Evolutionary conservation across 2,888 invertebrate species (phyloP).

Genomic region (Cheilosia vernalis): DNA sequence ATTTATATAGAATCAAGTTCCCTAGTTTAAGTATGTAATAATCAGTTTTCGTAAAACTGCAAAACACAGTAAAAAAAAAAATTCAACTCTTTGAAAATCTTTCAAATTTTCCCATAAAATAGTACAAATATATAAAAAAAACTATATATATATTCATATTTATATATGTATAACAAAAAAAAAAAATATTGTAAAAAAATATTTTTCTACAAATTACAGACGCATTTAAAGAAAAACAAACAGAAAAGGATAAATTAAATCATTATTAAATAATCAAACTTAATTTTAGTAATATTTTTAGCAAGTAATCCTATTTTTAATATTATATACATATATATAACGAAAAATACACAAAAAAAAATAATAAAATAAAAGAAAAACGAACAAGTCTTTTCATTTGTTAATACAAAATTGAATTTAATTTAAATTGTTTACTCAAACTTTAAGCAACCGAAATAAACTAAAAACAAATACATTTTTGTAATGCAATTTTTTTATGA

Average conservation of each 20-base stretch:
- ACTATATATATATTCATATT: slow-evolving; percentile 27
- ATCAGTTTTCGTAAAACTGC: too few relatives aligned
- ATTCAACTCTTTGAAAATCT: slow-evolving; percentile 3
- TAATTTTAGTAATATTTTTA: slow-evolving; percentile 72
- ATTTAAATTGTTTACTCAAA: slow-evolving; percentile 23
- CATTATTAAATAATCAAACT: slow-evolving; percentile 73
- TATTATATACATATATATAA: slow-evolving; percentile 26
- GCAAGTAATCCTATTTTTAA: slow-evolving; percentile 68
- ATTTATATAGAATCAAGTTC: slow-evolving; percentile 11
- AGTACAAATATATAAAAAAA: slow-evolving; percentile 69
- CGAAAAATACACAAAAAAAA: slow-evolving; percentile 47
- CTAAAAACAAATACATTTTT: slow-evolving; percentile 47
- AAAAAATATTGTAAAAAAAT: slow-evolving; percentile 68
- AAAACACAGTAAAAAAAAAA: background rate
- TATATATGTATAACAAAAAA: slow-evolving; percentile 49
- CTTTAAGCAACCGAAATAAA: background rate
- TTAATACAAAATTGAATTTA: slow-evolving; percentile 28
- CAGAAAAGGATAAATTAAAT: slow-evolving; percentile 49
- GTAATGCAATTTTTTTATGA: slow-evolving; percentile 54
- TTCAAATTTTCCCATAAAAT: slow-evolving; percentile 65
- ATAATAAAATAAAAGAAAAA: slow-evolving; percentile 32
- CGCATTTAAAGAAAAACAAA: slow-evolving; percentile 67
- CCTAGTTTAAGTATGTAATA: slow-evolving; percentile 19
- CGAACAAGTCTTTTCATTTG: slow-evolving; percentile 51
- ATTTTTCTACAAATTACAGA: slow-evolving; percentile 67